A percentile compares a stretch with the other conserved stretches of the same genome.
phyloP scores from a whole-genome alignment of 2,797 vertebrate species.

The Otus scops region DNA sequence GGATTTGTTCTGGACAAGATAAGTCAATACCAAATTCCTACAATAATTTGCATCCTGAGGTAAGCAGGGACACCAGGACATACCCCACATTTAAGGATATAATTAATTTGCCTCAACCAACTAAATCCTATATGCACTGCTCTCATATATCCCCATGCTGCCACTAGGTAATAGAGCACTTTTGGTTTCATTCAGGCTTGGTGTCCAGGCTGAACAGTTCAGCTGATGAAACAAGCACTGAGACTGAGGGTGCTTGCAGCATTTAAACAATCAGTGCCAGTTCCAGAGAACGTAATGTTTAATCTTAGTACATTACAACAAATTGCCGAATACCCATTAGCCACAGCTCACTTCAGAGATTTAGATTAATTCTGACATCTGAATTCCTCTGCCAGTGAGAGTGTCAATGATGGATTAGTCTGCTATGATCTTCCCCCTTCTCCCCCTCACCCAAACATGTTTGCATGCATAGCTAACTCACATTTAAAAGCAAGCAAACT shows the following conservation, averaged over 20 bases:
- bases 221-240: not conserved
- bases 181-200: not conserved
- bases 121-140: not conserved
- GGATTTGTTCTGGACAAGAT: not conserved
- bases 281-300: not conserved
- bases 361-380: not conserved
- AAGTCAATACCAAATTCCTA: not conserved
- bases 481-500: not conserved
- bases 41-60: not conserved
- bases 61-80: not conserved
- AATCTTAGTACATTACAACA: not conserved
- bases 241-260: not conserved
- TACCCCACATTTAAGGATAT: not conserved
- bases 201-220: not conserved
- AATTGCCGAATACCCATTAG: not conserved
- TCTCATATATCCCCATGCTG: not conserved
- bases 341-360: not conserved
- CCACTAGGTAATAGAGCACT: not conserved
- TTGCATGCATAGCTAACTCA: not conserved
- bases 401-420: not conserved
- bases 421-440: fast-evolving
- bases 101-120: not conserved
- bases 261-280: not conserved
- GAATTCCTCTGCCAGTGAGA: not conserved
- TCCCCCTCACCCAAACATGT: not conserved